A percentile compares a stretch with the other conserved stretches of the same genome.
Evolutionary conservation across 2,888 invertebrate genomes (phyloP).

Genomic region (Caenorhabditis sp.): DNA sequence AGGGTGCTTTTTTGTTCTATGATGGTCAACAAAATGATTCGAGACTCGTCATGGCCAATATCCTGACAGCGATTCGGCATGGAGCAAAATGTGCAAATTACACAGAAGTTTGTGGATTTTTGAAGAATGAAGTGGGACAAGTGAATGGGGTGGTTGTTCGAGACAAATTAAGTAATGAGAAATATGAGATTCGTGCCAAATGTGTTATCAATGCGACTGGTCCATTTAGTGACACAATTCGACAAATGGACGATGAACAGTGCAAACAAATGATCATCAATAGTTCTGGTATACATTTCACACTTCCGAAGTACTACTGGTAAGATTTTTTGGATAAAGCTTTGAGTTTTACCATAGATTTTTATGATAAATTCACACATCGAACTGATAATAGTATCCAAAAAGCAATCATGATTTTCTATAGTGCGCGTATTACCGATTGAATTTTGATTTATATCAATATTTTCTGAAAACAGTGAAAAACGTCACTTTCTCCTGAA

Average conservation of each 20-base stretch:
- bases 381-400: too few relatives aligned
- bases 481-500: too few relatives aligned
- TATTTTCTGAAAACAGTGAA: too few relatives aligned
- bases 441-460: too few relatives aligned
- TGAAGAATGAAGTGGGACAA: constrained; percentile 20
- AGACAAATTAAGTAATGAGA: constrained; percentile 17
- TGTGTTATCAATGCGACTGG: constrained; percentile 30
- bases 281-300: constrained; percentile 24
- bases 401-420: too few relatives aligned
- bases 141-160: constrained; percentile 20
- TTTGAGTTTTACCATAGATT: too few relatives aligned
- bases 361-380: too few relatives aligned
- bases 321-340: too few relatives aligned
- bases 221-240: constrained; percentile 18
- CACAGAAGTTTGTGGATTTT: constrained; percentile 19
- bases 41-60: constrained; percentile 14
- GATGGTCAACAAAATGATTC: constrained; percentile 28
- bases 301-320: constrained; percentile 24
- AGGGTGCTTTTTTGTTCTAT: constrained; percentile 23
- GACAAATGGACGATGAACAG: constrained; percentile 19
- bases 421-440: too few relatives aligned
- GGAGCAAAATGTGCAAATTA: constrained; percentile 28
- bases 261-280: constrained; percentile 14
- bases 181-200: constrained; percentile 22
- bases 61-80: constrained; percentile 21